Conservation (phyloP, 1,140 invertebrate genomes). For the Vanessa atalanta region DNA sequence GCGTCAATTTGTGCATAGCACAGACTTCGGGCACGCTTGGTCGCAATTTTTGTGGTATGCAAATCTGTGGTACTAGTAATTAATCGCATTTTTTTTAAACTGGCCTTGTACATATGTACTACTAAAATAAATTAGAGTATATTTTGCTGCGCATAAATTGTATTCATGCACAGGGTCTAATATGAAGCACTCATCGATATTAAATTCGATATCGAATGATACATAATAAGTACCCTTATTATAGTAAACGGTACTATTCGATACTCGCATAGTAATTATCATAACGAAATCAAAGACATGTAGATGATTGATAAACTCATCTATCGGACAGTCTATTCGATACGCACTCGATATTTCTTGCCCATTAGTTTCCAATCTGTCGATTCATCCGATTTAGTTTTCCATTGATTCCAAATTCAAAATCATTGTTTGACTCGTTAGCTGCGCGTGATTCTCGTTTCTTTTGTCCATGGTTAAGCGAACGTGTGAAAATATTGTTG, state of each 20-base stretch:
- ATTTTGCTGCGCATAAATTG: too few species aligned
- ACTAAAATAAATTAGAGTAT: too few species aligned
- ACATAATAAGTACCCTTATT: neutral
- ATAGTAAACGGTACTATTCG: constrained; percentile 3
- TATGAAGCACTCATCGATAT: neutral
- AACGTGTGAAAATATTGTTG: constrained; percentile 61
- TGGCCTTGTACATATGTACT: too few species aligned
- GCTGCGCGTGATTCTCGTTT: constrained; percentile 47
- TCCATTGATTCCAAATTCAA: constrained; percentile 66
- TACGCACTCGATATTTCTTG: constrained; percentile 43
- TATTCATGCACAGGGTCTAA: too few species aligned
- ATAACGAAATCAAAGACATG: constrained; percentile 49
- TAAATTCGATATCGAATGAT: neutral
- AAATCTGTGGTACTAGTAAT: too few species aligned
- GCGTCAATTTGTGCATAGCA: too few species aligned
- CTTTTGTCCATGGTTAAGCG: constrained; percentile 59
- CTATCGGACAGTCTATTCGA: constrained; percentile 50
- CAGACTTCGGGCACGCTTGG: too few species aligned
- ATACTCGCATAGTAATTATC: constrained; percentile 47
- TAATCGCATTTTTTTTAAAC: too few species aligned
- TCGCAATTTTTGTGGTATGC: too few species aligned
- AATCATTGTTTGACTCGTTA: constrained; percentile 55
- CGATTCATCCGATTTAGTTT: constrained; percentile 76
- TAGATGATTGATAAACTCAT: constrained; percentile 58
- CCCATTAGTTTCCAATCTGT: constrained; percentile 63